Percentiles rank a stretch among this genome's conserved stretches.
Conservation (phyloP, 2,113 vertebrate genomes). For the Reinhardtius hippoglossoides region DNA sequence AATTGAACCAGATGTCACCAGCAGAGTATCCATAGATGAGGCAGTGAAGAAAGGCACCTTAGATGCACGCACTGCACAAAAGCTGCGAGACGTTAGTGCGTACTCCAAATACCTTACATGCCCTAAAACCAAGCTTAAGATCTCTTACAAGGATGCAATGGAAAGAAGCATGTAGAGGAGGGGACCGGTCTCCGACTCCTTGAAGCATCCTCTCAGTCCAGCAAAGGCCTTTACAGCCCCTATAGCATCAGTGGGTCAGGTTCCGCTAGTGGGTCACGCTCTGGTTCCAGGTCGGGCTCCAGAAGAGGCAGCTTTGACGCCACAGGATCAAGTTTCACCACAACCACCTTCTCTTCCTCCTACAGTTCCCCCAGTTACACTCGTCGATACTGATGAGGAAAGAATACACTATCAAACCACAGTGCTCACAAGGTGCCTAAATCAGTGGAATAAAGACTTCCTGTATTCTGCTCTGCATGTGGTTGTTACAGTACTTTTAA, state of each 20-base stretch:
- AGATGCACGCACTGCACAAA: constrained; percentile 93
- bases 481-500: constrained; percentile 73
- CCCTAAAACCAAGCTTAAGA: constrained; percentile 98
- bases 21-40: constrained; percentile 91
- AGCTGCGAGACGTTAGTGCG: constrained; percentile 90
- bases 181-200: constrained; percentile 91
- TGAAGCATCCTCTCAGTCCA: constrained; percentile 93
- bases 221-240: constrained; percentile 96
- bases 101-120: constrained; percentile 98
- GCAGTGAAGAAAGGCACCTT: constrained; percentile 92
- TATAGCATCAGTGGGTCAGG: constrained; percentile 93
- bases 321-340: constrained; percentile 89
- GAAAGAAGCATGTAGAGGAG: constrained; percentile 97
- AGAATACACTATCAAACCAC: constrained; percentile 45
- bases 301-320: constrained; percentile 95
- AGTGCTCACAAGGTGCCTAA: constrained; percentile 82
- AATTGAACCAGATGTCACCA: constrained; percentile 88
- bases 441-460: constrained; percentile 60
- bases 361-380: constrained; percentile 91
- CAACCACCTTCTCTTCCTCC: constrained; percentile 91
- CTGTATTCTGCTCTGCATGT: constrained; percentile 90
- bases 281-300: constrained; percentile 91
- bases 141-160: constrained; percentile 98
- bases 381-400: constrained; percentile 85
- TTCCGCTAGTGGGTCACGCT: constrained; percentile 89